Conservation (phyloP, 2,113 vertebrate genomes). For the Tyto alba region DNA sequence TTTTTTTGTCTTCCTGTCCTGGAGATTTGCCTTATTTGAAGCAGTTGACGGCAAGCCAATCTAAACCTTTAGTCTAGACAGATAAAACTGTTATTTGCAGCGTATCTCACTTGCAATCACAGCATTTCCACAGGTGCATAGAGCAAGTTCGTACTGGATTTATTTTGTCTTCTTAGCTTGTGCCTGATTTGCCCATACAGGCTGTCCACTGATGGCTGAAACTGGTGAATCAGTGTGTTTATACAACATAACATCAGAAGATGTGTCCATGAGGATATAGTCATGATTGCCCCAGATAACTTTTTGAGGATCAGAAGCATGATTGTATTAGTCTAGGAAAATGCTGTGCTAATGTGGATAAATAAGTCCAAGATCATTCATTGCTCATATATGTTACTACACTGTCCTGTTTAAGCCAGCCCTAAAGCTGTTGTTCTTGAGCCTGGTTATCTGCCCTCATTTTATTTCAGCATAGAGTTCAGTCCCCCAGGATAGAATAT, state of each 20-base stretch:
- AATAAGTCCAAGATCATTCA: neutral
- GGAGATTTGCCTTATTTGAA: neutral
- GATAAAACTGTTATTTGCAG: constrained; percentile 36
- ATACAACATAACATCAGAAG: neutral
- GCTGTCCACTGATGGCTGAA: neutral
- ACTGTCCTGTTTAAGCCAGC: neutral
- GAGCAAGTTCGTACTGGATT: constrained; percentile 19
- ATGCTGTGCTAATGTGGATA: neutral
- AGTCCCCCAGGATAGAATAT: neutral
- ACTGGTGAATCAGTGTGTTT: neutral
- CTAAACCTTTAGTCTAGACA: constrained; percentile 52
- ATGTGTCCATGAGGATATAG: neutral
- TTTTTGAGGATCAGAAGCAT: neutral
- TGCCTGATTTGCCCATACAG: neutral
- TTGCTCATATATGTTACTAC: neutral
- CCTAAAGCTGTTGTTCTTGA: neutral
- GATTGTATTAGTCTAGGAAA: neutral
- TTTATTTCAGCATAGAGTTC: neutral
- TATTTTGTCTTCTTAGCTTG: neutral
- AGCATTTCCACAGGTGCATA: constrained; percentile 30
- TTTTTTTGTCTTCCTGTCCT: neutral
- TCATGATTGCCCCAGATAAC: neutral
- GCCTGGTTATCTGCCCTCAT: neutral
- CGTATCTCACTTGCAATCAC: constrained; percentile 12
- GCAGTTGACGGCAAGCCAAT: neutral